These are phyloP conservation scores for Caiman crocodilus DNA, from an alignment of 2,797 vertebrate genomes.

Conservation along the genomic window DNA sequence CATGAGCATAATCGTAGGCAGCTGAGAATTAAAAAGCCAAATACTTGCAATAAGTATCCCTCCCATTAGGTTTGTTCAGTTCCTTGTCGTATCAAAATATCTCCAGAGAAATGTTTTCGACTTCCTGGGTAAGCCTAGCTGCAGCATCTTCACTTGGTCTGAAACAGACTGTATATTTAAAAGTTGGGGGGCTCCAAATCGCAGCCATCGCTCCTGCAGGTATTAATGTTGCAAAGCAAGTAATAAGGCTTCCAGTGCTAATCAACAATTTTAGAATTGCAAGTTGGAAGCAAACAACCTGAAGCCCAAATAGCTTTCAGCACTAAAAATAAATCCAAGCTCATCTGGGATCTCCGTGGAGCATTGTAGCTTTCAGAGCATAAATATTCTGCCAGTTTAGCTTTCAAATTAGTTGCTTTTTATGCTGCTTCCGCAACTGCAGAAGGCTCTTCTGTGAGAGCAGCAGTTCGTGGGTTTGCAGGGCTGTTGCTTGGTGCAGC, in stretches of 20 bases:
- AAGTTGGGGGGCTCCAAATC: slow-evolving; percentile 28
- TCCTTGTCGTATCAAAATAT: neutral
- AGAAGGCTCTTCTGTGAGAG: neutral
- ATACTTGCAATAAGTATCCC: neutral
- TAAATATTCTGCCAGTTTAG: slow-evolving; percentile 31
- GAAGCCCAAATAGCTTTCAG: slow-evolving; percentile 32
- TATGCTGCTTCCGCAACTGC: neutral
- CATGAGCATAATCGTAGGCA: neutral
- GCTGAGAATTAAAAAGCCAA: slow-evolving; percentile 16
- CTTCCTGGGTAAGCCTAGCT: neutral
- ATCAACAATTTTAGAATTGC: slow-evolving; percentile 24
- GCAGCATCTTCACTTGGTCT: slow-evolving; percentile 4
- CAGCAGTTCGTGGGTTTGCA: neutral
- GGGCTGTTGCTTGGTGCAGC: neutral
- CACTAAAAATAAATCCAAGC: slow-evolving; percentile 29
- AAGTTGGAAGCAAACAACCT: neutral
- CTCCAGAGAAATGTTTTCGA: slow-evolving; percentile 3
- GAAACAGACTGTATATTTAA: slow-evolving; percentile 23
- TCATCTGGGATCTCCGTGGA: neutral
- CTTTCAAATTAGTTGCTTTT: neutral
- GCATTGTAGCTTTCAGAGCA: neutral
- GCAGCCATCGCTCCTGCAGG: neutral
- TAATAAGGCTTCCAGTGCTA: slow-evolving; percentile 17
- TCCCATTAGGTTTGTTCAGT: neutral
- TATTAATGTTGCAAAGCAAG: slow-evolving; percentile 21